Conservation (phyloP, 2,797 vertebrate genomes). For the Sebastes steindachneri region DNA sequence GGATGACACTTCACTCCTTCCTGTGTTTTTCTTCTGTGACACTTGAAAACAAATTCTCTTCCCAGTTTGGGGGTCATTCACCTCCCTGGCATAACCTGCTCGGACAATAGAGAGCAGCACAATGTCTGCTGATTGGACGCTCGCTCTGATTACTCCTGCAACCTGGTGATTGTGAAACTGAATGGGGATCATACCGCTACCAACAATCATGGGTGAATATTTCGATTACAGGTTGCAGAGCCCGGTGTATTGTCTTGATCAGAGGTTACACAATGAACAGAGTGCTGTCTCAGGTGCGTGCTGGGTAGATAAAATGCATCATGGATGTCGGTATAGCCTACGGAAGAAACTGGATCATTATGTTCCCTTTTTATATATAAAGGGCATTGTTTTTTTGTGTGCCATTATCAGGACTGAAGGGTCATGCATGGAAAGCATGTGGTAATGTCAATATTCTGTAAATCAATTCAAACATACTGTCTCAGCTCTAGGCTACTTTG, state of each 20-base stretch:
- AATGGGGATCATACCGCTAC: conserved; percentile 16
- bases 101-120: conserved; percentile 48
- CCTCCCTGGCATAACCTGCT: conserved; percentile 17
- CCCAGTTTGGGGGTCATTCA: conserved; percentile 39
- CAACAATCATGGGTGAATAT: conserved; percentile 49
- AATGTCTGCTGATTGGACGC: conserved; percentile 66
- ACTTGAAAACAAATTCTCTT: conserved; percentile 17
- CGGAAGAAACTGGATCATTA: background rate
- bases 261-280: conserved; percentile 16
- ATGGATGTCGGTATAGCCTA: background rate
- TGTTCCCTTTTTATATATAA: background rate
- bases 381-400: background rate
- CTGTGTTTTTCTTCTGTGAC: conserved; percentile 25
- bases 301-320: background rate
- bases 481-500: background rate
- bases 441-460: fast-evolving
- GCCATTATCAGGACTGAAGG: background rate
- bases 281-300: background rate
- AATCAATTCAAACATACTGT: background rate
- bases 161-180: conserved; percentile 47
- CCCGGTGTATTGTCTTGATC: conserved; percentile 2
- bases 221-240: conserved; percentile 44
- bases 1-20: conserved; percentile 6
- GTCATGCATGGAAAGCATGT: background rate
- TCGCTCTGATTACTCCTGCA: conserved; percentile 51